These are phyloP conservation scores for Linepithema humile DNA, from an alignment of 1,140 invertebrate genomes.

Conservation along the genomic window DNA sequence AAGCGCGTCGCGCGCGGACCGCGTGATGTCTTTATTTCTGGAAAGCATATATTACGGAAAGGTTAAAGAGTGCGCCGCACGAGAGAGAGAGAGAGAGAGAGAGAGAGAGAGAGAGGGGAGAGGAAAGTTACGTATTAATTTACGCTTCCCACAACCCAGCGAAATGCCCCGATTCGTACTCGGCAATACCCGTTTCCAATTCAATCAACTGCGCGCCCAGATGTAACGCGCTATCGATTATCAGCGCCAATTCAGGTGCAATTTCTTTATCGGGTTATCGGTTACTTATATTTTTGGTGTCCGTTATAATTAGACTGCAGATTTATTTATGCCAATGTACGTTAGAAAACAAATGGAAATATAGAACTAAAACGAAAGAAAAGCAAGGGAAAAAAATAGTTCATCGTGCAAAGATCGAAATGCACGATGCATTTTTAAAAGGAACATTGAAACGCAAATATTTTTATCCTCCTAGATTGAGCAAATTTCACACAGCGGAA, in stretches of 20 bases:
- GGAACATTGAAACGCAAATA: neutral
- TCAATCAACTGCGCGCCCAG: constrained; percentile 4
- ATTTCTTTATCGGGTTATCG: constrained; percentile 13
- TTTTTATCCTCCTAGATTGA: neutral
- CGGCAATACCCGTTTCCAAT: constrained; percentile 18
- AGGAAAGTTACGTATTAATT: constrained; percentile 14
- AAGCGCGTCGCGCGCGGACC: constrained; percentile 45
- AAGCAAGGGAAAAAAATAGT: neutral
- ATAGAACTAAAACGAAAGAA: too few species aligned
- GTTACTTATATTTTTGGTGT: neutral
- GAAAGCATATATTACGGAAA: constrained; percentile 32
- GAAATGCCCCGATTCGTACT: neutral
- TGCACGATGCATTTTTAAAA: neutral
- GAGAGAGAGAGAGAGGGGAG: neutral
- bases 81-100: neutral
- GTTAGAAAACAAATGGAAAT: neutral
- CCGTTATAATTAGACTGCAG: neutral
- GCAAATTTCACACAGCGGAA: neutral
- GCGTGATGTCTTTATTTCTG: constrained; percentile 59
- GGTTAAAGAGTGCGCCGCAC: constrained; percentile 21
- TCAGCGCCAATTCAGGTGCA: neutral
- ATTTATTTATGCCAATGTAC: neutral
- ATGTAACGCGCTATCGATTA: constrained; percentile 21
- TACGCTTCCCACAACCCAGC: neutral
- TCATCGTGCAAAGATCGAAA: neutral